A percentile compares a stretch with the other conserved stretches of the same genome.
Evolutionary conservation across 2,113 vertebrate genomes (phyloP).

Genomic region (Callaeas wilsoni): DNA sequence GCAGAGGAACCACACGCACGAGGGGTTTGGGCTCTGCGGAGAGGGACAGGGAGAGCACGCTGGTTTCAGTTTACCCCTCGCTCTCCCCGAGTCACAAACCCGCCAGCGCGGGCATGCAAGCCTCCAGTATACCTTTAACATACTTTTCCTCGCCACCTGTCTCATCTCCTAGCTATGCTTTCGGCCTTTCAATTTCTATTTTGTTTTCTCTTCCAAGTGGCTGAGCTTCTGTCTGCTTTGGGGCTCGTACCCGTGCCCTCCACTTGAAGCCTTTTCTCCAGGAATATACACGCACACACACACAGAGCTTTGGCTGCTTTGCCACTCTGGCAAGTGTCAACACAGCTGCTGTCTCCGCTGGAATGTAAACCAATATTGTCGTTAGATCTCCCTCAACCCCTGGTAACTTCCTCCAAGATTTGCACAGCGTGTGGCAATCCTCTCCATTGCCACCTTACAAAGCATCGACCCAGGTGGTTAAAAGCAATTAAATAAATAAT

Average conservation of each 20-base stretch:
- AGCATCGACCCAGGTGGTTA: not conserved
- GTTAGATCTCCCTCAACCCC: constrained; percentile 67
- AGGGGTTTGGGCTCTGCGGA: not conserved
- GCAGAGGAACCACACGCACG: accelerated
- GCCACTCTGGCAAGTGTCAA: constrained; percentile 68
- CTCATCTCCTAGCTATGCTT: not conserved
- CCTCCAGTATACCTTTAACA: not conserved
- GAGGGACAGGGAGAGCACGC: accelerated
- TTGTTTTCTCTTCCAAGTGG: constrained; percentile 49
- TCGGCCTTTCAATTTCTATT: not conserved
- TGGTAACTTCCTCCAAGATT: constrained; percentile 68
- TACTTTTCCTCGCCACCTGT: not conserved
- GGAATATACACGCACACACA: not conserved
- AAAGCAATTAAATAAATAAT: not conserved
- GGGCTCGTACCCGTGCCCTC: not conserved
- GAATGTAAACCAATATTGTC: constrained; percentile 79
- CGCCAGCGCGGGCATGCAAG: not conserved
- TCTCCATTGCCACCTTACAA: not conserved
- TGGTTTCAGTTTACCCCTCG: not conserved
- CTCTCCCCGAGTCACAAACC: not conserved
- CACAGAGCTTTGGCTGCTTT: not conserved
- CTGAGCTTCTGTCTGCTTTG: not conserved
- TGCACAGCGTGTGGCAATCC: constrained; percentile 11
- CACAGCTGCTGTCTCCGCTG: constrained; percentile 75
- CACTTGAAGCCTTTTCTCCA: constrained; percentile 47